Base-by-base conservation (phyloP, 35 echinoderm and acorn worm species). In the Heliocidaris tuberculata region DNA sequence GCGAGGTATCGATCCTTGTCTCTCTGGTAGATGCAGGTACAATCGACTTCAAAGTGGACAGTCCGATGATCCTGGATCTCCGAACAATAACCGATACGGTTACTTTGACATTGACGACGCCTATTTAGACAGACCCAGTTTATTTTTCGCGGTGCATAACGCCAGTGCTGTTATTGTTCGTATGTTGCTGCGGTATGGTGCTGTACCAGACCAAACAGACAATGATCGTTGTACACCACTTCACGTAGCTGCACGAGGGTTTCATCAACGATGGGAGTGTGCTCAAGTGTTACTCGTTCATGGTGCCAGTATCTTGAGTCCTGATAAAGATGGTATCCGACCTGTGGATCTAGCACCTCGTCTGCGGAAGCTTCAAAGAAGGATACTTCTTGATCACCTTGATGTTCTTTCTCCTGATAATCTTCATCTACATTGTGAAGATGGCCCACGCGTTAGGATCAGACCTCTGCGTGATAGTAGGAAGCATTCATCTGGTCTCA, bases 231-330 rank as follows among this genome's bases (percentile, higher is more conserved):
- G n/a, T 32, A 94, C 93, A 29, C 92, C 95, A 29, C 86, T 96
- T 16, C 95, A 96, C 60, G 93, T 96, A 7, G 95, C 95, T 30
- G 95, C 95, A 8, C 50, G 93, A 32, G 93, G 93, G 19, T 93
- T 94, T 70, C 93, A 94, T 48, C 93, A 96, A 48, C 32, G 95
- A 88, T 96, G 95, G 95, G 95, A 96, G 56, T 96, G 95, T 27
- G 95, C 95, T 31, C 47, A 60, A 19, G 86, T 94, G 47, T 56
- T 96, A 12, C 56, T 96, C 16, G 93, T 89, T 13, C 87, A 90
- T 48, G 95, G 95, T 30, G 93, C 95, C 5, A 96, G 93, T 56
- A 96, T 96, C 54, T 32, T 96, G 21, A 86, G 31, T 19, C 50
- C 86, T 47, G 95, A 96, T 94, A 49, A 94, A 16, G 85, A 94